Evolutionary conservation across 2,797 vertebrate species (phyloP).

Genomic region (Xenentodon cancila): DNA sequence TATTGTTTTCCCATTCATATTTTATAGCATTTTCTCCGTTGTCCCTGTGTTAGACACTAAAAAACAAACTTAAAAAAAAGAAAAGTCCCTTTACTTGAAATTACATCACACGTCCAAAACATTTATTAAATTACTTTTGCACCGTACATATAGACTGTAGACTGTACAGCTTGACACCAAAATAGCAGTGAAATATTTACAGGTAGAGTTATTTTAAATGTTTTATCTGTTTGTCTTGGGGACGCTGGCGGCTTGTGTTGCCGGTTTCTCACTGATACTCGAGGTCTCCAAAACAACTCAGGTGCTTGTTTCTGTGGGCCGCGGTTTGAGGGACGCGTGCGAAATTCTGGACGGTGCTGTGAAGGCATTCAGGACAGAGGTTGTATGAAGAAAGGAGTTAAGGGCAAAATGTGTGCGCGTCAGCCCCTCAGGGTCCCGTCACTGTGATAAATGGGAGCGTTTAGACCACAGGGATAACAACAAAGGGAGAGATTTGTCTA

Average conservation of each 20-base stretch:
- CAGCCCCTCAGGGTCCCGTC: constrained; percentile 35
- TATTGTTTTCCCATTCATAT: neutral
- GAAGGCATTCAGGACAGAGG: constrained; percentile 61
- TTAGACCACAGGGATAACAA: constrained; percentile 29
- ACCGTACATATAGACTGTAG: constrained; percentile 14
- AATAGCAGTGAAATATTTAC: constrained; percentile 30
- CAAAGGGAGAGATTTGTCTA: constrained; percentile 42
- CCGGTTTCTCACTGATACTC: constrained; percentile 44
- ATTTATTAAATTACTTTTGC: constrained; percentile 25
- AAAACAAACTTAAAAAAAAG: neutral
- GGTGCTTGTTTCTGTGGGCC: constrained; percentile 22
- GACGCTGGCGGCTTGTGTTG: constrained; percentile 40
- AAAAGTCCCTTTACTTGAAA: constrained; percentile 2
- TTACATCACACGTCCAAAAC: neutral
- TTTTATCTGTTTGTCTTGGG: constrained; percentile 33
- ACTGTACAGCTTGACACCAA: constrained; percentile 2
- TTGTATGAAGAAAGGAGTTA: constrained; percentile 38
- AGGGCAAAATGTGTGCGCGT: constrained; percentile 36
- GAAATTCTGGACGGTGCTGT: constrained; percentile 76
- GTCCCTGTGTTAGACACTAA: neutral
- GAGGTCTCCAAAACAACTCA: constrained; percentile 46
- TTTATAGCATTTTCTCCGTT: neutral
- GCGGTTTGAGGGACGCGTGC: constrained; percentile 55
- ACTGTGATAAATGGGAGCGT: constrained; percentile 40
- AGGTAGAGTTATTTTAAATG: constrained; percentile 11